Base-by-base conservation (phyloP, 2,888 invertebrate genomes). In the Andrena dorsata region DNA sequence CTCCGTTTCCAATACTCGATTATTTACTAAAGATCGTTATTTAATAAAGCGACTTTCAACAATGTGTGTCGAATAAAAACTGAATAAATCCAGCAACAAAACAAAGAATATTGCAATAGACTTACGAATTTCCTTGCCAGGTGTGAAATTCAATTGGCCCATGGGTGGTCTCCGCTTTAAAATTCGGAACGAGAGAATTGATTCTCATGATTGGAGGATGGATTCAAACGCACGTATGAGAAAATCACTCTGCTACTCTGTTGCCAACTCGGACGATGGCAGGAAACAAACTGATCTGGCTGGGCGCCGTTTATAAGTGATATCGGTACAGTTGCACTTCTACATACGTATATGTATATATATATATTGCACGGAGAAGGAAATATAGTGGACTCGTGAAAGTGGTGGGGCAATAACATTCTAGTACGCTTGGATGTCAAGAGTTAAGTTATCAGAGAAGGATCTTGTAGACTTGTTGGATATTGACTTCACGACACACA, bases 121-220 rank as follows among this genome's bases (percentile, higher is more conserved):
- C 97, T 96, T 94, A 97, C 97, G 96, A 96, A 83, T 96, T 94
- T 82, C 96, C 97, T 86, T 97, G 95, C 96, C 96, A 97, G n/a
- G 97, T 95, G 91, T 98, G 96, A 93, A 98, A 97, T 49, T 96
- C 94, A 76, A 98, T 96, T 4, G 95, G 95, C 1, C 98, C 97
- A 83, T 95, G 94, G 30, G 97, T 97, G 30, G 97, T 96, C 6
- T 96, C 95, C 20, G 96, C 97, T 72, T 95, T 94, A 92, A 98
- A 98, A 94, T 98, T 96, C 2, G 97, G 97, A 86, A 98, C 95
- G 35, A 95, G 94, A 66, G 97, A 95, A 87, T 97, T 97, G 76
- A 98, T 94, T 92, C 96, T 85, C 88, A 88, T 88, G 66, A n/a
- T 82, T 41, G 10, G 13, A 20, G 49, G 10, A 23, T 16, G 1